Base-by-base conservation (phyloP, 2,113 vertebrate species). In the Dasyprocta punctata region DNA sequence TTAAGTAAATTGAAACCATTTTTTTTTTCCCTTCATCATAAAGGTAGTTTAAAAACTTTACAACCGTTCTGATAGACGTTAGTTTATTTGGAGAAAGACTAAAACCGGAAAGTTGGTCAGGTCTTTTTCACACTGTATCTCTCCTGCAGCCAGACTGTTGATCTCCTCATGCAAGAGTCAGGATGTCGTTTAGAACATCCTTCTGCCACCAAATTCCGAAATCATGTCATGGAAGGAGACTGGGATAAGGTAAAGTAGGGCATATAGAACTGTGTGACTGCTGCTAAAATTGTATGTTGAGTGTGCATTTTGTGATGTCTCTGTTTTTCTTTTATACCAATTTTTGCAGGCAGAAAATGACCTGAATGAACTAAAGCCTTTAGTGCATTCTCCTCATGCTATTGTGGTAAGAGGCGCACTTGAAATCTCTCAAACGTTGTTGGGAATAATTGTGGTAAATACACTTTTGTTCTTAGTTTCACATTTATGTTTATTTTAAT, bases 101-200 rank as follows among this genome's bases (percentile, higher is more conserved):
- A 71, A 98, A 98, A 98, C 44, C 65, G 95, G 95, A 19, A 91
- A 94, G 88, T 97, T 98, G 98, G 98, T 97, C 98, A 54, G 98
- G 98, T 98, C 98, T 98, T 98, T 98, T 98, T 99, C 98, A 99
- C 99, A 98, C 98, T 99, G 98, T 99, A 98, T 99, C 99, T 99
- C 98, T 99, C 98, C 98, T 99, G 98, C 99, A 99, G 99, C 99
- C 99, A 99, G 99, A 99, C 99, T 97, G 99, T 99, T 99, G 99
- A 99, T 99, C 99, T 99, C 99, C 99, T 99, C 98, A 99, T 99
- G 99, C 99, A 99, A 99, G 99, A 99, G 98, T 99, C 99, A 93
- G 99, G 99, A 99, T 99, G 99, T 99, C 99, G 99, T 98, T 99
- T 99, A 99, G 99, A 99, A 98, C 99, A 99, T 99, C 98, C 99